Evolutionary conservation across 2,888 invertebrate species (phyloP), one percentile per base, ranked within the genome.

Genomic region (Limnephilus auricula): DNA sequence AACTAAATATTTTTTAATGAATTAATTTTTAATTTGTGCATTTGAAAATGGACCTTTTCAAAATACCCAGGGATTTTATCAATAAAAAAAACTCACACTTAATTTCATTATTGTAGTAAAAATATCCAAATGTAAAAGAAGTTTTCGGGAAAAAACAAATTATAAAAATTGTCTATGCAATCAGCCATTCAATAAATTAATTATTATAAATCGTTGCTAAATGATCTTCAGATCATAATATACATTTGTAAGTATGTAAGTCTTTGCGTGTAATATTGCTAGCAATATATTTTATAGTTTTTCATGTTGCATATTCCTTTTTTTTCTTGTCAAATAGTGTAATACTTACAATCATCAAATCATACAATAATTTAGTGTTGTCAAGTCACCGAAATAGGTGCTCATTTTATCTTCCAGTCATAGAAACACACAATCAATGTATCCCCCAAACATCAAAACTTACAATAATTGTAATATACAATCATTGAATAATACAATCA

Each of bases 151-250:
- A 65, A 18, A 65, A 65, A 65, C 25, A 65, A 65, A n/a, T 25
- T 65, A 65, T 25, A 6, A 25, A 25, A 65, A 65, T 65, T 65
- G 50, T 65, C 65, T 65, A 65, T 25, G 65, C 65, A 65, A 65
- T 65, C 65, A 65, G 65, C 65, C 65, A 65, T 65, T 65, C n/a
- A 65, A 65, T 65, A 65, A 65, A 65, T 65, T 65, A 65, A 65
- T 65, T 65, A 65, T 25, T 65, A 65, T 1, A 6, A 65, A n/a
- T 65, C 65, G n/a, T 65, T 65, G 25, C 65, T 25, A 25, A n/a
- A n/a, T 9, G 25, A 65, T 65, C 65, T 65, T 25, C n/a, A 25
- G 25, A n/a, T n/a, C 25, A 25, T 18, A 65, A 65, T 25, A 65
- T 65, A 65, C 25, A 25, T 25, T n/a, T 65, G 65, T 65, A 65